Base-by-base conservation (phyloP, 2,113 vertebrate genomes). In the Coregonus clupeaformis region DNA sequence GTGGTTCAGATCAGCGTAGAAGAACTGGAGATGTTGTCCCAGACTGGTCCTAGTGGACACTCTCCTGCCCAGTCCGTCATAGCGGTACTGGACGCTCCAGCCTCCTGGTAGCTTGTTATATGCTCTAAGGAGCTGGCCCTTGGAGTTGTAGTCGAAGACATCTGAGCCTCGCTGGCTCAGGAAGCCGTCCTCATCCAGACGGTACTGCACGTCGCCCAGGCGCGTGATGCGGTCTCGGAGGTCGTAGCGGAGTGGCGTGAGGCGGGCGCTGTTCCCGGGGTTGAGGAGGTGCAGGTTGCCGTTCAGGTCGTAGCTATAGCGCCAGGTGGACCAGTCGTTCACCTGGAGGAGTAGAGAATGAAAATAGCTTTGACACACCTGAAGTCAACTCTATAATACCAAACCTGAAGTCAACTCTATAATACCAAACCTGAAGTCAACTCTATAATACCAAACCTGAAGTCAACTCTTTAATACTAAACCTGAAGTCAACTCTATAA, bases 241-340 rank as follows among this genome's bases (percentile, higher is more conserved):
- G 91, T 99, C 98, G 0, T 98, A 99, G 80, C 97, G 96, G 32
- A 99, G 90, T 0, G 98, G 97, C 93, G 97, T 93, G 82, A 99
- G 90, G 0, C 98, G 95, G 49, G 95, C 95, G 0, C 95, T 98
- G 84, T 97, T 99, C 0, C 97, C 98, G 0, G 98, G 97, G 79
- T 98, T 98, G 80, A 99, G 83, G 69, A 99, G 89, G 73, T 99
- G 97, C 20, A 99, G 94, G 91, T 99, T 99, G 24, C 98, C 98
- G 0, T 99, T 99, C 62, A 99, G 91, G 89, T 99, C 98, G 0
- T 99, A 99, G 91, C 95, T 99, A 82, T 99, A 99, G 82, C 97
- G 97, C 98, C 98, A 99, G n/a, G 96, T 98, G 0, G 95, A 96
- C 90, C 97, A 96, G 69, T 99, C 97, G 0, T 99, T 99, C 69